Evolutionary conservation across 2,113 vertebrate species (phyloP).

Genomic region (Grammomys surdaster): DNA sequence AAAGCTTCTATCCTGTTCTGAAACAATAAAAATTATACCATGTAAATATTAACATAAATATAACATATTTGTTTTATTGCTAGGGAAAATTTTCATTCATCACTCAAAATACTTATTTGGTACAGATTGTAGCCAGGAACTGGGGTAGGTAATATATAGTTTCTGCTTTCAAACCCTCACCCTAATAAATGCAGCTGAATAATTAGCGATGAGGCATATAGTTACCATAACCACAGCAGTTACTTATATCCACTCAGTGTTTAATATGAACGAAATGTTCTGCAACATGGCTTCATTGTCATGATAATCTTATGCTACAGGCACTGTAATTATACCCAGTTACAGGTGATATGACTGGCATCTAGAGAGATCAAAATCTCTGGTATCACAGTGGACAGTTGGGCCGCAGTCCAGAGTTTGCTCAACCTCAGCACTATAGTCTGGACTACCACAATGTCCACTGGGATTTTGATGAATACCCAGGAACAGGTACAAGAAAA

Average conservation of each 20-base stretch:
- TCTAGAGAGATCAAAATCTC: background rate
- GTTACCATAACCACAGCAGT: background rate
- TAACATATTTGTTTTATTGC: background rate
- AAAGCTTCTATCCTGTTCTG: background rate
- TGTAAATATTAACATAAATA: background rate
- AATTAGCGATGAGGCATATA: fast-evolving
- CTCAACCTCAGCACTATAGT: background rate
- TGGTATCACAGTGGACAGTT: background rate
- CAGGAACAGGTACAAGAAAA: background rate
- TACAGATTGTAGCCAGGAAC: background rate
- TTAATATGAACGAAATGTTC: background rate
- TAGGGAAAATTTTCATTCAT: background rate
- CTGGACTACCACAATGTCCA: fast-evolving
- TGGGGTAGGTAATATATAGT: background rate
- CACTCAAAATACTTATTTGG: background rate
- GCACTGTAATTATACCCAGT: background rate
- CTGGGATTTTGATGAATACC: background rate
- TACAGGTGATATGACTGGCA: background rate
- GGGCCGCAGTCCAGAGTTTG: background rate
- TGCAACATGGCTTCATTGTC: background rate
- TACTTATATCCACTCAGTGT: background rate
- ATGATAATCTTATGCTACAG: background rate
- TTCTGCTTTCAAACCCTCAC: background rate
- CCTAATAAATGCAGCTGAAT: background rate
- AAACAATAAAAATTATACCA: background rate